These are phyloP conservation scores for Enteromius anoplus DNA, from an alignment of 2,797 vertebrate species.

Conservation along the genomic window DNA sequence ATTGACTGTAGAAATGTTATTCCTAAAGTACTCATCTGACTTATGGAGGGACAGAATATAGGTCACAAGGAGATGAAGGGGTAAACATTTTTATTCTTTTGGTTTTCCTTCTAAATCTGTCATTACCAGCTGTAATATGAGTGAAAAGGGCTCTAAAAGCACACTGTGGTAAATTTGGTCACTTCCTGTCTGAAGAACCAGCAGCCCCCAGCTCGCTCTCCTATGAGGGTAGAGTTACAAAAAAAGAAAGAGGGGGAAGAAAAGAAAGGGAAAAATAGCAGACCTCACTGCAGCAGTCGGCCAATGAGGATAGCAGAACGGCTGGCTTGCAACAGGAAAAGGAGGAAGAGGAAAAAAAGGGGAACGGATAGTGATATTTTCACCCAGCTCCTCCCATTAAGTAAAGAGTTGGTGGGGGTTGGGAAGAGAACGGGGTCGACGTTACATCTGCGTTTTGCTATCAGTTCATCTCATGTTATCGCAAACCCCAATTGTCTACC, in stretches of 20 bases:
- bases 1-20: background rate
- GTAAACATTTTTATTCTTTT: conserved; percentile 11
- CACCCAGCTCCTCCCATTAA: conserved; percentile 23
- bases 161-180: conserved; percentile 59
- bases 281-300: conserved; percentile 64
- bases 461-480: background rate
- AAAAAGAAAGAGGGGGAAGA: conserved; percentile 30
- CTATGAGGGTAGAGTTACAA: conserved; percentile 71
- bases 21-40: background rate
- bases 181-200: conserved; percentile 77
- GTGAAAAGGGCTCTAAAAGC: conserved; percentile 25
- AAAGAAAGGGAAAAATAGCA: conserved; percentile 61
- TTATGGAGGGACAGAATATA: background rate
- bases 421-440: background rate
- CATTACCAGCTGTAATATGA: conserved; percentile 1
- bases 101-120: conserved; percentile 27
- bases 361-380: conserved; percentile 8
- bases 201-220: conserved; percentile 57
- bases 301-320: conserved; percentile 65
- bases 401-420: conserved; percentile 5
- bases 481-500: conserved; percentile 2
- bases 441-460: conserved; percentile 19
- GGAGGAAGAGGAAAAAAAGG: conserved; percentile 40
- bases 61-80: background rate
- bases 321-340: conserved; percentile 51